phyloP scores from a whole-genome alignment of 2,888 invertebrate genomes.

The Megalurothrips usitatus region DNA sequence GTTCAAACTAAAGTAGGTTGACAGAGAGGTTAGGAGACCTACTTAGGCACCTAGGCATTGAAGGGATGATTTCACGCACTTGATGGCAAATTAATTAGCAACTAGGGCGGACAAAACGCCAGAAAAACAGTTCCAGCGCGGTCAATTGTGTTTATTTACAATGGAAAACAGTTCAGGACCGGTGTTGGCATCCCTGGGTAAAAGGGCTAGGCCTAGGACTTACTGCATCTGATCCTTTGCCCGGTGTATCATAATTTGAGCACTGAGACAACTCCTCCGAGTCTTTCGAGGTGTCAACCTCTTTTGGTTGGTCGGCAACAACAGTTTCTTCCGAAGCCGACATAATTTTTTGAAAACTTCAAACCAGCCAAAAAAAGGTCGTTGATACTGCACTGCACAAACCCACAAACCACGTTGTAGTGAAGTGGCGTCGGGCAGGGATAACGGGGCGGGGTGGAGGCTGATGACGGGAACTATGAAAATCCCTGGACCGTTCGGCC shows the following conservation, averaged over 20 bases:
- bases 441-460: not conserved
- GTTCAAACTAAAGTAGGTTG: not conserved
- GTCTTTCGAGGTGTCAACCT: not conserved
- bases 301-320: slow-evolving; percentile 21
- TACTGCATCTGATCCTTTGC: slow-evolving; percentile 16
- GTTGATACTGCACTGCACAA: slow-evolving; percentile 12
- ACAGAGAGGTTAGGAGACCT: slow-evolving; percentile 10
- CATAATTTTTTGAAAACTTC: not conserved
- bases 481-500: too few relatives aligned
- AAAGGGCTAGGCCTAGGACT: slow-evolving; percentile 14
- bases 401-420: slow-evolving; percentile 19
- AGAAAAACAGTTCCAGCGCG: not conserved
- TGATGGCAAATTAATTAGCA: not conserved
- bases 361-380: not conserved
- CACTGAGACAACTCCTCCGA: not conserved
- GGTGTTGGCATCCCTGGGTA: slow-evolving; percentile 4
- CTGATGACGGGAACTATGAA: not conserved
- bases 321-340: slow-evolving; percentile 15
- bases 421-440: not conserved
- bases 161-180: not conserved
- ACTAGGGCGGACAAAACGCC: not conserved
- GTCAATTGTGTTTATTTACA: not conserved
- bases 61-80: not conserved
- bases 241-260: slow-evolving; percentile 1
- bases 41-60: not conserved